Percentiles rank a stretch among this genome's conserved stretches.
These are phyloP conservation scores for Epinotia ramella DNA, from an alignment of 2,888 invertebrate genomes.

Conservation along the genomic window DNA sequence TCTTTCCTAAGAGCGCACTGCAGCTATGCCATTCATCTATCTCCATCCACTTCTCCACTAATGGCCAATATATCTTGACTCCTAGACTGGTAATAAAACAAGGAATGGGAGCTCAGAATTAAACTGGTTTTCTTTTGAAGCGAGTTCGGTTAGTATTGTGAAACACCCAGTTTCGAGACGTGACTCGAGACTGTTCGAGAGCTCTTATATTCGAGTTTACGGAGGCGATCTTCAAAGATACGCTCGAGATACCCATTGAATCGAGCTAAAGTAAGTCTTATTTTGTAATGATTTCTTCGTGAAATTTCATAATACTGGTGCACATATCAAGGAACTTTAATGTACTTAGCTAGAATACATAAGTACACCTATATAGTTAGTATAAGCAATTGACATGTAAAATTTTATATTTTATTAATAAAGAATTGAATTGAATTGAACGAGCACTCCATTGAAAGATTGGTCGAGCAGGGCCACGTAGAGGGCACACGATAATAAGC, in stretches of 20 bases:
- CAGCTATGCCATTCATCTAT: not conserved
- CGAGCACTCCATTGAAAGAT: too few species aligned
- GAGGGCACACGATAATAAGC: too few species aligned
- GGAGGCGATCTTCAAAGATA: conserved; percentile 26
- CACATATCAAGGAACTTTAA: too few species aligned
- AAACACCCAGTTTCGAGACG: conserved; percentile 3
- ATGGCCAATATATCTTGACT: not conserved
- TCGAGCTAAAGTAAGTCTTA: conserved; percentile 12
- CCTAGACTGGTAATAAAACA: not conserved
- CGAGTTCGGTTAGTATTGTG: too few species aligned
- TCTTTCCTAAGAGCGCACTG: conserved; percentile 13
- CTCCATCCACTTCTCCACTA: not conserved
- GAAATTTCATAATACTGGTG: too few species aligned
- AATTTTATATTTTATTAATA: too few species aligned
- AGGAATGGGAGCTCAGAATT: not conserved
- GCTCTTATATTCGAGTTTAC: conserved; percentile 22
- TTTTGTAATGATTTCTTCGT: too few species aligned
- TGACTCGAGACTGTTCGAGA: conserved; percentile 22
- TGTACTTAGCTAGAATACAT: too few species aligned
- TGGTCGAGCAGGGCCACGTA: too few species aligned
- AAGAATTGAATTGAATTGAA: too few species aligned
- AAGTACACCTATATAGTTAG: too few species aligned
- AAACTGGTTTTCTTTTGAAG: not conserved
- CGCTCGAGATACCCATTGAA: not conserved
- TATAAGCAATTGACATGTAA: too few species aligned